phyloP scores from a whole-genome alignment of 2,113 vertebrate genomes.

The Epinephelus cyanopodus region DNA sequence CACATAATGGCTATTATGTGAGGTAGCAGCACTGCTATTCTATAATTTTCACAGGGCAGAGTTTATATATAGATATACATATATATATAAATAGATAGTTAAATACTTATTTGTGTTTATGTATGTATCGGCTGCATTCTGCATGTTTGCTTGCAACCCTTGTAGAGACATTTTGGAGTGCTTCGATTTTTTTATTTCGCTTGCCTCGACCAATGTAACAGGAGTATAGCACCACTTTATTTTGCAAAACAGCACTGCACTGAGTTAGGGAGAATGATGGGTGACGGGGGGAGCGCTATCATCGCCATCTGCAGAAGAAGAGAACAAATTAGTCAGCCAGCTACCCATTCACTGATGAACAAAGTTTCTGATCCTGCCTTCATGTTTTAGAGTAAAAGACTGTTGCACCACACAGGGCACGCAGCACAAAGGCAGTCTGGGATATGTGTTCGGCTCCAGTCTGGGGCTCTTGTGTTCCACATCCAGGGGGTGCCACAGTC shows the following conservation, averaged over 20 bases:
- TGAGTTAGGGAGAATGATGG: conserved; percentile 50
- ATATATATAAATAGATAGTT: conserved; percentile 68
- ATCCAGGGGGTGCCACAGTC: conserved; percentile 35
- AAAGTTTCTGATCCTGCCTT: conserved; percentile 45
- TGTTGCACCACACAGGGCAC: conserved; percentile 1
- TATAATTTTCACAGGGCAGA: conserved; percentile 78
- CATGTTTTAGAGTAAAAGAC: conserved; percentile 27
- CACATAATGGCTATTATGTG: conserved; percentile 80
- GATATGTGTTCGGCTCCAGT: conserved; percentile 37
- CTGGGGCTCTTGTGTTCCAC: conserved; percentile 22
- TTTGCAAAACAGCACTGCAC: conserved; percentile 66
- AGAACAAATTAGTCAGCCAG: conserved; percentile 52
- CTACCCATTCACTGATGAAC: conserved; percentile 25
- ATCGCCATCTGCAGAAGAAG: conserved; percentile 35
- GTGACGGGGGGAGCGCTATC: conserved; percentile 13
- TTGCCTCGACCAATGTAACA: conserved; percentile 72
- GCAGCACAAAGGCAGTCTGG: conserved; percentile 29
- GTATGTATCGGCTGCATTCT: conserved; percentile 81
- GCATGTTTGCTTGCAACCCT: conserved; percentile 83
- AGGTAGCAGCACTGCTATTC: conserved; percentile 83
- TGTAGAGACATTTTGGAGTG: conserved; percentile 74
- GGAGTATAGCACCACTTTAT: conserved; percentile 71
- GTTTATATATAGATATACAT: conserved; percentile 70
- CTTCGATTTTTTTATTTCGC: conserved; percentile 78
- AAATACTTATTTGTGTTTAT: conserved; percentile 80